These are phyloP conservation scores for Apostichopus leukothele DNA, from an alignment of 53 echinoderm and acorn worm species.

Conservation along the genomic window DNA sequence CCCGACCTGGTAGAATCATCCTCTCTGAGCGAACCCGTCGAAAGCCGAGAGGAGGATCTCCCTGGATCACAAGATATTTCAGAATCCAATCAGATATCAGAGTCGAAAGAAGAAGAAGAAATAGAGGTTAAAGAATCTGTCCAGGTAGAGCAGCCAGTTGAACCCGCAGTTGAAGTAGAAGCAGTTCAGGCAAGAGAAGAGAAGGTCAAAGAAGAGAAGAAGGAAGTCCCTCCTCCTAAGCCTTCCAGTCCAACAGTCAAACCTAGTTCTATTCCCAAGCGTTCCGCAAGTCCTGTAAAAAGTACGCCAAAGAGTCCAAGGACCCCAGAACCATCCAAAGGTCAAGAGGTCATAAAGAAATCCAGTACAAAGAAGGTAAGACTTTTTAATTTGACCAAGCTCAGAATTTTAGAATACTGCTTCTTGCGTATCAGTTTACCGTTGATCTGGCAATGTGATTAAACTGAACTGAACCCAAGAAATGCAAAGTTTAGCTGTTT, in stretches of 20 bases:
- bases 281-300: constrained; percentile 6
- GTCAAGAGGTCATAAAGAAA: neutral
- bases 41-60: neutral
- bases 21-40: constrained; percentile 16
- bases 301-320: constrained; percentile 9
- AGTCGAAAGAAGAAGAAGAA: constrained; percentile 33
- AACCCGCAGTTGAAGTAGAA: neutral
- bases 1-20: neutral
- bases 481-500: no score
- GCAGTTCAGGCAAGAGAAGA: constrained; percentile 2
- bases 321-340: neutral
- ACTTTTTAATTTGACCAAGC: no score
- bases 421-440: no score
- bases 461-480: no score
- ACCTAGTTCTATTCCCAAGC: constrained; percentile 29
- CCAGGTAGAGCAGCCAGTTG: neutral
- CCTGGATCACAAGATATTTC: neutral
- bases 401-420: no score
- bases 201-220: neutral
- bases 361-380: constrained; percentile 6
- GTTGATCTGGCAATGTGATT: no score
- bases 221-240: neutral
- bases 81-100: neutral
- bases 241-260: constrained; percentile 16
- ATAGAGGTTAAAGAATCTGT: neutral